phyloP scores from a whole-genome alignment of 2,113 vertebrate species.

The Actenoides lindsayi region DNA sequence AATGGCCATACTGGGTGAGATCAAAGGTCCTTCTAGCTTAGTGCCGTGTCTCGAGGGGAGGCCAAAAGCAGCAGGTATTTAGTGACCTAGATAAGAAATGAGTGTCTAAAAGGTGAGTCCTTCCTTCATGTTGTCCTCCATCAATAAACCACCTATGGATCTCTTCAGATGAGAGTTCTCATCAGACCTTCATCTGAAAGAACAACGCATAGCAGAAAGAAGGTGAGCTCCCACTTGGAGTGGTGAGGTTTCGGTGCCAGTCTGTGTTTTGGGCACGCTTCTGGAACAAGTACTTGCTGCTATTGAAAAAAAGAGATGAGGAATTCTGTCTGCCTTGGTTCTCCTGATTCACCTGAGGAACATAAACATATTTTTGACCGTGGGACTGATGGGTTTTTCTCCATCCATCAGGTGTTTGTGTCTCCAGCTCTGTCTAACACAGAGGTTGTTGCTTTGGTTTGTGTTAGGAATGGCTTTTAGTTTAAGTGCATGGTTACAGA shows the following conservation, averaged over 20 bases:
- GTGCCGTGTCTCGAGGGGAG: background rate
- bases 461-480: background rate
- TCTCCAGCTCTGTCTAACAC: background rate
- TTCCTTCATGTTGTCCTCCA: background rate
- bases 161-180: background rate
- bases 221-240: background rate
- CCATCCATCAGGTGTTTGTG: background rate
- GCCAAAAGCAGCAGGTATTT: background rate
- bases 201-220: background rate
- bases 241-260: background rate
- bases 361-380: background rate
- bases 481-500: background rate
- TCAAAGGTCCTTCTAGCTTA: background rate
- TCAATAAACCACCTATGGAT: background rate
- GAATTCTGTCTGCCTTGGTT: background rate
- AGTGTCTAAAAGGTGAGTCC: background rate
- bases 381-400: background rate
- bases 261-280: background rate
- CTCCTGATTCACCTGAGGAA: background rate
- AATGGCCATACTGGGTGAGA: background rate
- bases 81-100: fast-evolving
- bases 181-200: background rate
- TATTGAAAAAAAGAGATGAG: background rate
- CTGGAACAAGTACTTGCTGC: background rate
- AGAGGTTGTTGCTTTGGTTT: background rate